Percentiles rank a stretch among this genome's conserved stretches.
phyloP scores from a whole-genome alignment of 2,797 vertebrate genomes.

The Eleutherodactylus coqui region DNA sequence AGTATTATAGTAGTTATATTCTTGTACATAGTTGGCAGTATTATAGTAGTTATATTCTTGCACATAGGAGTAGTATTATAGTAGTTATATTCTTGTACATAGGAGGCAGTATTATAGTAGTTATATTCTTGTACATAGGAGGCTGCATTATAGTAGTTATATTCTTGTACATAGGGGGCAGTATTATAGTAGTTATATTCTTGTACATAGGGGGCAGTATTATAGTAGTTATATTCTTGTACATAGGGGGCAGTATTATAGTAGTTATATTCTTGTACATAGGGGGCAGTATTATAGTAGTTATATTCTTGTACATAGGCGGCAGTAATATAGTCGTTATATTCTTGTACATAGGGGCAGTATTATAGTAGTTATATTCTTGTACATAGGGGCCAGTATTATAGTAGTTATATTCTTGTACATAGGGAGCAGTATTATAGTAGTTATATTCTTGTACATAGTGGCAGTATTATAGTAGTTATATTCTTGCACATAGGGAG shows the following conservation, averaged over 20 bases:
- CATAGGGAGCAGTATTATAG: too few relatives aligned
- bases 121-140: not conserved
- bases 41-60: too few relatives aligned
- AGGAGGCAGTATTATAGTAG: not conserved
- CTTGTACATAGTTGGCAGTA: not conserved
- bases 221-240: too few relatives aligned
- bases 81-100: not conserved
- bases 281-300: not conserved
- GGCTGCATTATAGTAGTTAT: not conserved
- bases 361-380: not conserved
- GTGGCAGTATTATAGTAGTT: not conserved
- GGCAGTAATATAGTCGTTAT: not conserved
- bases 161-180: not conserved
- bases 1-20: conserved; percentile 12
- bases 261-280: not conserved
- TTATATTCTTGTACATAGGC: not conserved
- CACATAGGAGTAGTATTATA: not conserved
- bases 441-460: not conserved
- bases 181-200: too few relatives aligned
- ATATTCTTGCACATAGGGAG: not conserved
- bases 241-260: not conserved
- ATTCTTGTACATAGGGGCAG: not conserved
- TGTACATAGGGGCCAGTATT: not conserved
- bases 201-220: not conserved
- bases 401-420: too few relatives aligned